These are phyloP conservation scores for Tachysurus fulvidraco DNA, from an alignment of 2,113 vertebrate species.

Conservation along the genomic window DNA sequence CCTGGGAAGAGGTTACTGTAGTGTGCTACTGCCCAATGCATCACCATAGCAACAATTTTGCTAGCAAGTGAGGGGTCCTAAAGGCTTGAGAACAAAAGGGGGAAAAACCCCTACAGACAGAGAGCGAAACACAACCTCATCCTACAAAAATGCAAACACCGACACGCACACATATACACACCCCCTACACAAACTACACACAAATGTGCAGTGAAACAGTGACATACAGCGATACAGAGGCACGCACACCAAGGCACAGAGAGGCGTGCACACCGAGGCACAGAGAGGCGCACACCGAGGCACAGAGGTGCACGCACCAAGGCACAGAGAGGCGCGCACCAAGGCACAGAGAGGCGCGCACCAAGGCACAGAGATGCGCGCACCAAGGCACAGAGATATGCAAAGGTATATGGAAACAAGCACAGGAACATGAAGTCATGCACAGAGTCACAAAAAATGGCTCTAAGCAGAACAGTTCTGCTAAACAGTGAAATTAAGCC, in stretches of 20 bases:
- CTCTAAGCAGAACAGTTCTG: not conserved
- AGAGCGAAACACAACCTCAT: slow-evolving; percentile 2
- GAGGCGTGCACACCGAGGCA: not conserved
- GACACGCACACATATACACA: not conserved
- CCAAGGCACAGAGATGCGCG: not conserved
- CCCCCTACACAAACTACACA: too few relatives aligned
- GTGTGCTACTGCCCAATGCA: slow-evolving; percentile 41
- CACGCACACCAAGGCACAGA: not conserved
- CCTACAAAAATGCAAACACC: not conserved
- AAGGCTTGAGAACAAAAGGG: slow-evolving; percentile 23
- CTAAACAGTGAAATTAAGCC: not conserved
- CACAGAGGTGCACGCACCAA: not conserved
- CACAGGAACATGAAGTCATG: not conserved
- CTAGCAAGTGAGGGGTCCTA: slow-evolving; percentile 57
- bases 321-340: not conserved
- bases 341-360: not conserved
- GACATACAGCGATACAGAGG: not conserved
- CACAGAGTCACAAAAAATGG: too few relatives aligned
- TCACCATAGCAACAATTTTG: slow-evolving; percentile 64
- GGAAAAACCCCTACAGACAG: not conserved
- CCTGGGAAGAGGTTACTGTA: slow-evolving; percentile 49
- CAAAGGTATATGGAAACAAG: not conserved
- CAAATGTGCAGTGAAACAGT: not conserved
- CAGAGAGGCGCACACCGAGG: not conserved
- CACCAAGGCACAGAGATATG: not conserved